A percentile compares a stretch with the other conserved stretches of the same genome.
These are phyloP conservation scores for Sturnira hondurensis DNA, from an alignment of 2,113 vertebrate species.

Conservation along the genomic window DNA sequence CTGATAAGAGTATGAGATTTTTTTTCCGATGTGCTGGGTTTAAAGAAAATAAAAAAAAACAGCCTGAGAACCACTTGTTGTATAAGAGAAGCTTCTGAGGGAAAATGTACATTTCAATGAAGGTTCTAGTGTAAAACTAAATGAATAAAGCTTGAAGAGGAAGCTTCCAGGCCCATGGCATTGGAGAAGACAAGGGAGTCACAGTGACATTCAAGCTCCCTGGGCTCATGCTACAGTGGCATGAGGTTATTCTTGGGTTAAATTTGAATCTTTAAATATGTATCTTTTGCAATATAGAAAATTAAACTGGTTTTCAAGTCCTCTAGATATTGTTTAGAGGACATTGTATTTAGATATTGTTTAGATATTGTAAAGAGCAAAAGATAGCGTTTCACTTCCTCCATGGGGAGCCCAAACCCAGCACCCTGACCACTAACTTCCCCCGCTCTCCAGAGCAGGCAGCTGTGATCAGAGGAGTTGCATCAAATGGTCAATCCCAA, in stretches of 20 bases:
- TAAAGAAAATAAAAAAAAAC: not conserved
- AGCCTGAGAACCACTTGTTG: not conserved
- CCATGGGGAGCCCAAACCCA: not conserved
- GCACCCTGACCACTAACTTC: fast-evolving
- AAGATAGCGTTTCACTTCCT: not conserved
- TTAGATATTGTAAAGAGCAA: not conserved
- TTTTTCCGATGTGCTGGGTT: not conserved
- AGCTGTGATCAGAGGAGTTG: not conserved
- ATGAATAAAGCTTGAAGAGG: not conserved
- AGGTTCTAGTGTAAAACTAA: not conserved
- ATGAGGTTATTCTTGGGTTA: not conserved
- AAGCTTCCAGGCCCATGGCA: not conserved
- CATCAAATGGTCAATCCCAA: not conserved
- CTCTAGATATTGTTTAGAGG: not conserved
- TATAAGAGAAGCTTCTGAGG: not conserved
- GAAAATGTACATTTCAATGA: not conserved
- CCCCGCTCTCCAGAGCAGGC: not conserved
- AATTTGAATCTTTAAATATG: not conserved
- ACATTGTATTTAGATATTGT: not conserved
- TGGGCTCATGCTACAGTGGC: not conserved
- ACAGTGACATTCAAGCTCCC: not conserved
- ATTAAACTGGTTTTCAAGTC: not conserved
- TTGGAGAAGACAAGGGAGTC: not conserved
- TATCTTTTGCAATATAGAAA: not conserved
- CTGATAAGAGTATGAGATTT: not conserved